Conservation (phyloP, 64 coral and sea anemone species). For the Orbicella faveolata region DNA sequence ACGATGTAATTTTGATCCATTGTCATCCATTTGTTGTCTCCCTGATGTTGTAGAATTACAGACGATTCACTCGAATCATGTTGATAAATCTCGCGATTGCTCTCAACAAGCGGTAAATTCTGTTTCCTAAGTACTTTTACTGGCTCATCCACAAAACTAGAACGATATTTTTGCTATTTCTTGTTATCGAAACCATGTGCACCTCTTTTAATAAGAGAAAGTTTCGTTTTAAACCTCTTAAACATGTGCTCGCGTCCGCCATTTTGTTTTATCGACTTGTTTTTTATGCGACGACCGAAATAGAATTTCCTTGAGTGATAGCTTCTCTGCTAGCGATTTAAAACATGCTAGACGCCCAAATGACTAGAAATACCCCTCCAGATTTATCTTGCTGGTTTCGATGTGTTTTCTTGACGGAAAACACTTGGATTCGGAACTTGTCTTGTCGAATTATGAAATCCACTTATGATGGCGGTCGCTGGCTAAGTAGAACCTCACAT, state of each 20-base stretch:
- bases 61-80: neutral
- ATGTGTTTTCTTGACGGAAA: neutral
- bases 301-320: neutral
- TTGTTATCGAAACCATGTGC: neutral
- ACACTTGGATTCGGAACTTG: conserved; percentile 8
- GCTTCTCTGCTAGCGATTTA: neutral
- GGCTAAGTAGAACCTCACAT: neutral
- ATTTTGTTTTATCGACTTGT: conserved; percentile 22
- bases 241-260: conserved; percentile 47
- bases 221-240: neutral
- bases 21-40: neutral
- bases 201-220: neutral
- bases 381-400: neutral
- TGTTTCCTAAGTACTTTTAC: neutral
- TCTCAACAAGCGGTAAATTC: neutral
- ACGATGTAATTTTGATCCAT: neutral
- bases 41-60: neutral
- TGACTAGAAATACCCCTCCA: neutral
- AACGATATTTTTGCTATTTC: neutral
- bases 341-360: neutral
- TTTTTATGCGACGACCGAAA: neutral
- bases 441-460: neutral
- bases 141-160: neutral
- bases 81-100: neutral
- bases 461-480: neutral